Evolutionary conservation across 2,888 invertebrate species (phyloP).

Genomic region (Bursaphelenchus okinawaensis): DNA sequence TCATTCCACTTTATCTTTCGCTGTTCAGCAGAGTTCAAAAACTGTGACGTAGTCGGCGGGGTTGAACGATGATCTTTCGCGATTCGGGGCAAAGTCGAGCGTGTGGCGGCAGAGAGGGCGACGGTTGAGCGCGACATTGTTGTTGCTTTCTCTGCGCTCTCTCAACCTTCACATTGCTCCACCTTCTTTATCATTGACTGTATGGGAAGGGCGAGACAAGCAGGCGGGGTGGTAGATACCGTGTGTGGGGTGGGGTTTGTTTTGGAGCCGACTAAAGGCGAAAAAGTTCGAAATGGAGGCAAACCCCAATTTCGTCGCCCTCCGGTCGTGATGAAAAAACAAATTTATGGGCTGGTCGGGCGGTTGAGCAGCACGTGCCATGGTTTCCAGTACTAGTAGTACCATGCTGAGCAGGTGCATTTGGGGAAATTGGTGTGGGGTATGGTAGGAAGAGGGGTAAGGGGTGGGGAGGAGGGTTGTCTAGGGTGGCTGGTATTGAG

Average conservation of each 20-base stretch:
- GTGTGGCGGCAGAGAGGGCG: background rate
- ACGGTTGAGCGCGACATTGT: background rate
- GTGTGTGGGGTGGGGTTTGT: background rate
- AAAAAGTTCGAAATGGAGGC: background rate
- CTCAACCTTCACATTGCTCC: background rate
- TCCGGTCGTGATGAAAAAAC: background rate
- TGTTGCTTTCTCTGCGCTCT: too few species aligned
- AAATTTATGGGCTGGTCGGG: background rate
- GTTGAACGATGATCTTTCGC: constrained; percentile 3
- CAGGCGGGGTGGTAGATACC: background rate
- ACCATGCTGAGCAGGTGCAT: too few species aligned
- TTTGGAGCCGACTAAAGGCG: background rate
- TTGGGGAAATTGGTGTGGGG: too few species aligned
- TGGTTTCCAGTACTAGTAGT: too few species aligned
- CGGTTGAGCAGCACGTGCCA: too few species aligned
- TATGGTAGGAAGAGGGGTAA: too few species aligned
- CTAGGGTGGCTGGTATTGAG: too few species aligned
- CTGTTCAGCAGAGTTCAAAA: constrained; percentile 6
- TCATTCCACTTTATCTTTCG: too few species aligned
- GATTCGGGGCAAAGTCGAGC: background rate
- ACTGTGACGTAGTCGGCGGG: constrained; percentile 7
- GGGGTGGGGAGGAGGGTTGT: too few species aligned
- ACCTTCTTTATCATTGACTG: too few species aligned
- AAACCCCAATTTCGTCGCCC: background rate
- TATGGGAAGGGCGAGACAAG: background rate